Evolutionary conservation across 2,888 invertebrate species (phyloP), one percentile per base, ranked within the genome.

Genomic region (Pammene fasciana): DNA sequence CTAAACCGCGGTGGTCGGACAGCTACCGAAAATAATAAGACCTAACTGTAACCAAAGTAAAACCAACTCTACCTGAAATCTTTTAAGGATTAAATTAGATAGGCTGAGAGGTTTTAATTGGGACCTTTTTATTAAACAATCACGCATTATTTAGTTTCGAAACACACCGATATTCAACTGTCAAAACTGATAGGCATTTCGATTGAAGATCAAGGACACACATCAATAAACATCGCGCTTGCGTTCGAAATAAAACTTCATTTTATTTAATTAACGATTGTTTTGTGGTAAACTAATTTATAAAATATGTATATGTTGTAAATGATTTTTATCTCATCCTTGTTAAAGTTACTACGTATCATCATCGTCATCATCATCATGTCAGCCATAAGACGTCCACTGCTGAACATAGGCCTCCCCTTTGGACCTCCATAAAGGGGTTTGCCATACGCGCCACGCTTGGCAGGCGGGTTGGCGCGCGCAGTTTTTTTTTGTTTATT

Each of bases 101-200:
- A 3, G 5, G 8, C 14, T 4, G 7, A 16, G 5, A 13, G 1
- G 5, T 18, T 36, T 16, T 57, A 57, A 48, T n/a, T 16, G 4
- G 36, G 48, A 48, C 36, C 14, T 48, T 60, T 16, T 48, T 38
- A 16, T 48, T 4, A 4, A 0, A 11, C 11, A 16, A 26, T 18
- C 41, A 46, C n/a, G 59, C 34, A 46, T 60, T 46, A 60, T 60
- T 60, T 48, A 55, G 48, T 66, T 66, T 18, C 56, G 57, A 66
- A 46, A 66, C 54, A 68, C 66, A 65, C 10, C 72, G 61, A 72
- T 73, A 71, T 71, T 73, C 72, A 75, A 52, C 64, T 59, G 50
- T 65, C 68, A 59, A 64, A 68, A 59, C 14, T 50, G 59, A 65
- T 18, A 16, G 36, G 45, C 41, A 59, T 64, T 45, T 38, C 68